These are phyloP conservation scores for Acanthosepion esculentum DNA, from an alignment of 2,888 invertebrate species.

Conservation along the genomic window DNA sequence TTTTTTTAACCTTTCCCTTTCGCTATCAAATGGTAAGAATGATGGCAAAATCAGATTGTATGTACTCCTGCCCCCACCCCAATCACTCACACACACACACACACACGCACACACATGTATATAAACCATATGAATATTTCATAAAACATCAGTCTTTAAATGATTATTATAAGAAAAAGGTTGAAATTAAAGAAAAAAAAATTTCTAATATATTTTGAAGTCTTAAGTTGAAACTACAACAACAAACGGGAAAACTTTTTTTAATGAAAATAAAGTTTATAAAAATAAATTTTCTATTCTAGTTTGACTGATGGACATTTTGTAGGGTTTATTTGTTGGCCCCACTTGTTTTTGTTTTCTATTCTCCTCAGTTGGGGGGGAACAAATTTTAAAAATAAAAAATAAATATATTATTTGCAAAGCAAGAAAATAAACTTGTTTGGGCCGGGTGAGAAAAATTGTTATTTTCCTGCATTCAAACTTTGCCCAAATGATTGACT, in stretches of 20 bases:
- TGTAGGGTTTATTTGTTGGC: neutral
- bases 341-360: neutral
- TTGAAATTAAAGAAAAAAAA: neutral
- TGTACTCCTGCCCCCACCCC: neutral
- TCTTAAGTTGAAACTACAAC: neutral
- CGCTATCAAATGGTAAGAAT: neutral
- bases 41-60: neutral
- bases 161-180: constrained; percentile 8
- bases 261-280: neutral
- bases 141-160: constrained; percentile 3
- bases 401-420: neutral
- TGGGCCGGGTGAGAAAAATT: neutral
- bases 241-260: constrained; percentile 9
- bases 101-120: neutral
- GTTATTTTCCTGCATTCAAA: neutral
- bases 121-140: neutral
- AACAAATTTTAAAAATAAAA: neutral
- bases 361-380: neutral
- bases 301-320: neutral
- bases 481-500: constrained; percentile 16
- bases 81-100: too few relatives aligned
- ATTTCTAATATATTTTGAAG: constrained; percentile 1
- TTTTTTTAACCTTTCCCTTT: neutral
- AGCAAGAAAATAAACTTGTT: neutral
- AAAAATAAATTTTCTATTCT: constrained; percentile 20